Base-by-base conservation (phyloP, 2,113 vertebrate genomes). In the Alethe diademata region DNA sequence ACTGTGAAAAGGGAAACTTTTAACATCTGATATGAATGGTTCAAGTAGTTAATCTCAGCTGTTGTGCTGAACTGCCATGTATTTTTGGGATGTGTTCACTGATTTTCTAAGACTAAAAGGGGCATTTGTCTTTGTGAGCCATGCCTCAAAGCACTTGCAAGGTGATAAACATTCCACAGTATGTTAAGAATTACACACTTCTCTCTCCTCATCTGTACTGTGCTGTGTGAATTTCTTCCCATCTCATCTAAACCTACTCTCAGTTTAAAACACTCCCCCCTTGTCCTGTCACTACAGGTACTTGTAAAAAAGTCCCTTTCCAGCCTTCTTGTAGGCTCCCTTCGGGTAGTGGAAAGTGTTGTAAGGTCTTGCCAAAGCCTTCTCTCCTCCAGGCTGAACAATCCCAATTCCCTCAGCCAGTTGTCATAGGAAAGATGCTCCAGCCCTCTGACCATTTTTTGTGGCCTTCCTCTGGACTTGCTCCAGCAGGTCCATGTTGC, bases 251-350 rank as follows among this genome's bases (percentile, higher is more conserved):
- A 81, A 40, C 24, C 29, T 47, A 6, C 15, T 45, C 60, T 58
- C 38, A 40, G 23, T 53, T 47, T 67, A 65, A 43, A 80, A 65
- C 26, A 36, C 19, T 19, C 10, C 10, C 12, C 14, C 14, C 8
- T 25, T 40, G 29, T 60, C 23, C 24, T 29, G 60, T 81, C 28
- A 19, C 22, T 58, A 23, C 33, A 7, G 12, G 16, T 0, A 0
- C 38, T 38, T 53, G 61, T 26, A 45, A 33, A 67, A 26, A 72
- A 73, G 5, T 58, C 33, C 28, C 15, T 80, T 88, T 73, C 10
- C 24, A 51, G 33, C 38, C 20, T 29, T n/a, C 28, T 14, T 40
- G 61, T 31, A 60, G 7, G n/a, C 11, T 60, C 9, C 54, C 25
- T 54, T 75, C 35, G 54, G n/a, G 8, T 60, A 45, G 16, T 60